Evolutionary conservation across 1,140 invertebrate species (phyloP), one percentile per base, ranked within the genome.

Genomic region (Ceratoteleas bidentatus): DNA sequence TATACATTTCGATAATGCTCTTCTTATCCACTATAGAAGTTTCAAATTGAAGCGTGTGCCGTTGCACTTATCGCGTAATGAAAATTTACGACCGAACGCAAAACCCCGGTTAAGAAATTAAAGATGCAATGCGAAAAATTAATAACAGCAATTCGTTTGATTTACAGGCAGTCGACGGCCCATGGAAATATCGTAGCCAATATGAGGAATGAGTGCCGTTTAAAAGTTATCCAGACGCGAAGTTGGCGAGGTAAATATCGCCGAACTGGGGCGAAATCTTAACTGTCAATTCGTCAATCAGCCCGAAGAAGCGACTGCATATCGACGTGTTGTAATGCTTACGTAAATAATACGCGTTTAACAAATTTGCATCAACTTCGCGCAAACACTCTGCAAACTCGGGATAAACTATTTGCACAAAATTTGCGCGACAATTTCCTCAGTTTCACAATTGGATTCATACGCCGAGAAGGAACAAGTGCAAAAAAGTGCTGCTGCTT

Each of bases 21-120:
- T 84, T 84, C 81, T 84, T 84, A 84, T 84, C 81, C 81, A 69
- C 62, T 74, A 80, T 80, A 62, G 81, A 84, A 76, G 62, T 73
- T 77, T 80, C 34, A 62, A 61, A 76, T 77, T 77, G 49, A 45
- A 36, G 54, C 58, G 50, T 80, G 56, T 68, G 49, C 77, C 77
- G 82, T 81, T 78, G 65, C 57, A 70, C 82, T 84, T 81, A 84
- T 70, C 66, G 74, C 68, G 66, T 84, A 81, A 84, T 84, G 73
- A 81, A 76, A 84, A 81, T 77, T 77, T 84, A 84, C 80, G 54
- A 70, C 40, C 15, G n/a, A 24, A 38, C 50, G 56, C 49, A 6
- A 58, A 72, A 64, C 61, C 33, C 64, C 53, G 56, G 58, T 43
- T n/a, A 11, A 13, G 36, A 14, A 43, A 57, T 52, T 47, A 60